These are phyloP conservation scores for Aurelia sp. DNA, from an alignment of 30 jellyfish, hydroid and myxozoan genomes.

Conservation along the genomic window DNA sequence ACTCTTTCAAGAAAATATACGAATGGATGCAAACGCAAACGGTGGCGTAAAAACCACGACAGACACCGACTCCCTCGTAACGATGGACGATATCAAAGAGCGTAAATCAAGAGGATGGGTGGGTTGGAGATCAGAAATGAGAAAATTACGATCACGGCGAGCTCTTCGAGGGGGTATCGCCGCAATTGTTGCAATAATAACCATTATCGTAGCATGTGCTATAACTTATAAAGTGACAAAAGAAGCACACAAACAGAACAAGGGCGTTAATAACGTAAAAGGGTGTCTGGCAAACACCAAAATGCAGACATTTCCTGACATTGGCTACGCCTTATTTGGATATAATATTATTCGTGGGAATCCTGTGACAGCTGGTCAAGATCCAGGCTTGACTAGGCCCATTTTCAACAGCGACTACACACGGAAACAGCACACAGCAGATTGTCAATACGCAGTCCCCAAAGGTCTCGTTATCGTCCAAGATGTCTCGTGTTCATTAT, in stretches of 20 bases:
- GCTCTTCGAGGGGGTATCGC: no score
- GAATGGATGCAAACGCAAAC: not conserved
- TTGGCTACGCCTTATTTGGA: constrained; percentile 78
- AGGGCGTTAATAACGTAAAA: not conserved
- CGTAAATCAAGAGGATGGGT: not conserved
- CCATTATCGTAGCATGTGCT: no score
- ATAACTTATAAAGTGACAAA: no score
- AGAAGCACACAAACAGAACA: not conserved
- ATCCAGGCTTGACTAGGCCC: constrained; percentile 80
- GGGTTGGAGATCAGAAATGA: not conserved
- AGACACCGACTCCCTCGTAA: constrained; percentile 2
- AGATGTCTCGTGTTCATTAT: constrained; percentile 73
- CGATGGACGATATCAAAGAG: constrained; percentile 21
- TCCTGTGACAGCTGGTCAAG: constrained; percentile 76
- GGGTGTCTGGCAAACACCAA: constrained; percentile 22
- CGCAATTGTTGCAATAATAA: no score
- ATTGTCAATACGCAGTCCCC: constrained; percentile 67
- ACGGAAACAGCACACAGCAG: constrained; percentile 44
- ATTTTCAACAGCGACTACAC: constrained; percentile 59
- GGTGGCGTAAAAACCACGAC: not conserved
- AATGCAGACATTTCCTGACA: constrained; percentile 60
- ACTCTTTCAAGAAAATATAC: constrained; percentile 36
- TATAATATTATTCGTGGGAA: constrained; percentile 62
- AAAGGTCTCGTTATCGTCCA: constrained; percentile 67
- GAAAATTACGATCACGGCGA: no score